Conservation (phyloP, 2,888 invertebrate species). For the Cosmorhoe ocellata region DNA sequence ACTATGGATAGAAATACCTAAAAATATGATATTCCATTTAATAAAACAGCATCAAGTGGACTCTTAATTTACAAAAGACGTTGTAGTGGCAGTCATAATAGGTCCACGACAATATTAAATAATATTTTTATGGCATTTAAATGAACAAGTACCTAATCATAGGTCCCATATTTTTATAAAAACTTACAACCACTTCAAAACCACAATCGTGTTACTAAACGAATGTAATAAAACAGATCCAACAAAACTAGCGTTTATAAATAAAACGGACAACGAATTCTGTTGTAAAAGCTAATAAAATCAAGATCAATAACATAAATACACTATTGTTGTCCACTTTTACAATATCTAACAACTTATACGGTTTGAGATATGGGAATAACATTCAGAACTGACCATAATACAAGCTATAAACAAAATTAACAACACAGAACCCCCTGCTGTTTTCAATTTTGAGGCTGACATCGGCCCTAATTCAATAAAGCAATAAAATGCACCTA, state of each 20-base stretch:
- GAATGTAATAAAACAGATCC: conserved; percentile 39
- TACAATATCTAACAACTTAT: conserved; percentile 73
- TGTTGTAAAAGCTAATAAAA: conserved; percentile 59
- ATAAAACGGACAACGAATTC: conserved; percentile 41
- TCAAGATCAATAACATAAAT: conserved; percentile 74
- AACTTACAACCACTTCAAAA: conserved; percentile 24
- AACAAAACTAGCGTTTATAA: conserved; percentile 36
- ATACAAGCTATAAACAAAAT: conserved; percentile 82
- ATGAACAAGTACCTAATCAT: conserved; percentile 39
- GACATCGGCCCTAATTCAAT: conserved; percentile 82
- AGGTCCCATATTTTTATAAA: conserved; percentile 27
- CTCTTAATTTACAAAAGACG: no score
- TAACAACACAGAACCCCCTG: conserved; percentile 79
- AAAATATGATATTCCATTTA: no score
- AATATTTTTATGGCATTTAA: conserved; percentile 36
- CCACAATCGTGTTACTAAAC: conserved; percentile 22
- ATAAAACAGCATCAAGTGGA: no score
- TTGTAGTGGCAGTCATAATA: no score
- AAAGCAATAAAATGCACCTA: conserved; percentile 83
- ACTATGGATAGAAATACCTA: no score
- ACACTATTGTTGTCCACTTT: conserved; percentile 70
- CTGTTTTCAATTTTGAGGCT: conserved; percentile 81
- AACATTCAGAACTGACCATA: conserved; percentile 77
- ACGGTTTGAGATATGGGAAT: conserved; percentile 73
- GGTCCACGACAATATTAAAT: background rate